Evolutionary conservation across 1,140 invertebrate genomes (phyloP).

Genomic region (Pogonus chalceus): DNA sequence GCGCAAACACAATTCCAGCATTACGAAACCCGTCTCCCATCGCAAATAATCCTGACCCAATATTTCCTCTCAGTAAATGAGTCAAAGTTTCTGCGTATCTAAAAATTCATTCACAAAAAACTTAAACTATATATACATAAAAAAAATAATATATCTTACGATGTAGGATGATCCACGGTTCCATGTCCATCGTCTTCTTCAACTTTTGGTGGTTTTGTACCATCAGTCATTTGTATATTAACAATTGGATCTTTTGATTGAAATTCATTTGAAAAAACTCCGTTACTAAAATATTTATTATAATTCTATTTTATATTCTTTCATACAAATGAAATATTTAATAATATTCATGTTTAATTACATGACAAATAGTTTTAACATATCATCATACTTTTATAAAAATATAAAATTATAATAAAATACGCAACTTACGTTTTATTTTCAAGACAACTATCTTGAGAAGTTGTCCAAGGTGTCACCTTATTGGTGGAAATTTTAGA

Average conservation of each 20-base stretch:
- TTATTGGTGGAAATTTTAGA: neutral
- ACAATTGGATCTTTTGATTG: slow-evolving; percentile 43
- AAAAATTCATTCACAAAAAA: slow-evolving; percentile 18
- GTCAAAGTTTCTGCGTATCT: slow-evolving; percentile 63
- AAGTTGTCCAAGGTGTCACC: neutral
- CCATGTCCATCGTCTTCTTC: slow-evolving; percentile 26
- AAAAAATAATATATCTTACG: slow-evolving; percentile 36
- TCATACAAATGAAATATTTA: neutral
- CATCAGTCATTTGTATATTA: slow-evolving; percentile 21
- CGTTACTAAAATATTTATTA: neutral
- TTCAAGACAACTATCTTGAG: neutral
- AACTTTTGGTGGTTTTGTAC: slow-evolving; percentile 23
- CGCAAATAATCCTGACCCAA: slow-evolving; percentile 64
- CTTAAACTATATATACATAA: neutral
- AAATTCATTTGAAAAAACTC: slow-evolving; percentile 20
- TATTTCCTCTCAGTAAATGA: slow-evolving; percentile 65
- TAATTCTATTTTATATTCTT: neutral
- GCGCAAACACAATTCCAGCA: slow-evolving; percentile 55
- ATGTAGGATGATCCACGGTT: slow-evolving; percentile 40
- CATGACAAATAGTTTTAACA: no score
- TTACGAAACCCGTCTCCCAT: slow-evolving; percentile 69
- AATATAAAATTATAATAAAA: no score
- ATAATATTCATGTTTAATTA: no score
- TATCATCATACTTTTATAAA: no score
- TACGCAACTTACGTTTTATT: slow-evolving; percentile 1